These are phyloP conservation scores for Lacanobia wlatinum DNA, from an alignment of 2,888 invertebrate genomes.

Conservation along the genomic window DNA sequence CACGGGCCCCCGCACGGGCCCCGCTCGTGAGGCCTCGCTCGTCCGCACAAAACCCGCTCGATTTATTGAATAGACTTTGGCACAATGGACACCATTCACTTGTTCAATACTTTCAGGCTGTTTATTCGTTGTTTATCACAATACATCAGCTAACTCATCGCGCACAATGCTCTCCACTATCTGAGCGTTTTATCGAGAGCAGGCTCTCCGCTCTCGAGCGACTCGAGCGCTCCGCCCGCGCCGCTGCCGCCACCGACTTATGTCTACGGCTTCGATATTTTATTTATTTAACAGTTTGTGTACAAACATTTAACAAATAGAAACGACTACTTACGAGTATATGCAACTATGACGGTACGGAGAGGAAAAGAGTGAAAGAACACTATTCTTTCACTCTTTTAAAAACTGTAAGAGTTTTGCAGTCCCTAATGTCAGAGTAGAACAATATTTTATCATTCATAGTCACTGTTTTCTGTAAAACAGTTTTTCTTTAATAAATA, in stretches of 20 bases:
- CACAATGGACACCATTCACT: constrained; percentile 43
- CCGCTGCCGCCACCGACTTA: not conserved
- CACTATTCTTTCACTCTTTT: too few relatives aligned
- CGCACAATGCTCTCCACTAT: constrained; percentile 12
- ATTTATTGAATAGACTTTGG: constrained; percentile 46
- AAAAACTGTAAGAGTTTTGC: too few relatives aligned
- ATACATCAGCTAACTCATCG: constrained; percentile 26
- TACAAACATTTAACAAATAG: too few relatives aligned
- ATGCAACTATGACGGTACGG: too few relatives aligned
- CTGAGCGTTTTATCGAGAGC: constrained; percentile 11
- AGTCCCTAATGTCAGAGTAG: too few relatives aligned
- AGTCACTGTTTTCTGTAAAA: not conserved
- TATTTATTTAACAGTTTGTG: too few relatives aligned
- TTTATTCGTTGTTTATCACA: constrained; percentile 36
- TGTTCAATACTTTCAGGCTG: constrained; percentile 23
- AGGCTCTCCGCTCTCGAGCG: not conserved
- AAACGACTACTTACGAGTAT: too few relatives aligned
- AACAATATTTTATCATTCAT: too few relatives aligned
- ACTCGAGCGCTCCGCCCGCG: not conserved
- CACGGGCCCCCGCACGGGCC: not conserved
- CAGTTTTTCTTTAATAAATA: not conserved
- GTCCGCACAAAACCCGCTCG: constrained; percentile 3
- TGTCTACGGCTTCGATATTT: too few relatives aligned
- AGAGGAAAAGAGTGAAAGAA: too few relatives aligned
- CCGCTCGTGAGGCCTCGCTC: not conserved